A percentile compares a stretch with the other conserved stretches of the same genome.
Conservation (phyloP, 2,797 vertebrate species). For the Melanotaenia trifasciata region DNA sequence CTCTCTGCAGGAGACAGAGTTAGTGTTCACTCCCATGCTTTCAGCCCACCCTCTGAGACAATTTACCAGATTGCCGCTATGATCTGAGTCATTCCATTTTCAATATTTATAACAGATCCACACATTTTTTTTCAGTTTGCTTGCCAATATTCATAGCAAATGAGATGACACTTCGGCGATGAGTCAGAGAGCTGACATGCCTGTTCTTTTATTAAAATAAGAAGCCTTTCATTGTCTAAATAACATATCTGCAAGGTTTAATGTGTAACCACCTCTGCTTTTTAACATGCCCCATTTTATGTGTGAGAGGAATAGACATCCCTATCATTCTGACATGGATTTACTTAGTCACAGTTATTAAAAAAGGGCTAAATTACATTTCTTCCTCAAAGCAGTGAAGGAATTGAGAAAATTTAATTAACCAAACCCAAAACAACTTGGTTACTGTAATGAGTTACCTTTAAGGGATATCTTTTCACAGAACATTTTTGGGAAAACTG, state of each 20-base stretch:
- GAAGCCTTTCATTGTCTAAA: conserved; percentile 26
- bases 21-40: conserved; percentile 44
- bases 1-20: conserved; percentile 49
- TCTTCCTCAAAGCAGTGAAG: conserved; percentile 22
- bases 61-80: conserved; percentile 63
- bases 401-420: conserved; percentile 38
- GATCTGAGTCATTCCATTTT: conserved; percentile 64
- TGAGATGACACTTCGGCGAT: conserved; percentile 30
- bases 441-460: conserved; percentile 52
- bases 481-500: conserved; percentile 22
- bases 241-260: conserved; percentile 3
- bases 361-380: conserved; percentile 11
- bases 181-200: conserved; percentile 24
- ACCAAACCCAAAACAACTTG: conserved; percentile 44
- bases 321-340: conserved; percentile 6
- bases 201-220: conserved; percentile 32
- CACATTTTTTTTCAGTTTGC: conserved; percentile 49
- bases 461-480: conserved; percentile 32
- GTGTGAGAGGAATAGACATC: conserved; percentile 11
- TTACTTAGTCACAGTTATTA: conserved; percentile 21
- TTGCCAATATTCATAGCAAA: conserved; percentile 38
- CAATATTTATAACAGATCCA: conserved; percentile 60
- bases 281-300: conserved; percentile 13
- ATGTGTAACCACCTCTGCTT: conserved; percentile 19
- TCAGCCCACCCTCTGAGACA: conserved; percentile 65